Percentiles rank a stretch among this genome's conserved stretches.
Conservation (phyloP, 2,113 vertebrate species). For the Psephotus haematonotus region DNA sequence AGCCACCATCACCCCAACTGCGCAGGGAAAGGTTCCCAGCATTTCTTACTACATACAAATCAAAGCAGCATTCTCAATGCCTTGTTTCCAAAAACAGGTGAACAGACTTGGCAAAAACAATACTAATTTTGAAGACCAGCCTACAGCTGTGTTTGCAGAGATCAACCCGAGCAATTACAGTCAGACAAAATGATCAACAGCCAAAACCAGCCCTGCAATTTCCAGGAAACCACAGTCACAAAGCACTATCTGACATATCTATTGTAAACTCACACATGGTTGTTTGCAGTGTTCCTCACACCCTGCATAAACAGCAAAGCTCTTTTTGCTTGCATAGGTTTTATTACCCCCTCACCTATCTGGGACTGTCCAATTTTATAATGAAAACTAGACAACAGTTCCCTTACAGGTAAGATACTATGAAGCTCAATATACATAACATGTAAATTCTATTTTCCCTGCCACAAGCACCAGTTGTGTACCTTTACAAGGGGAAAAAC, state of each 20-base stretch:
- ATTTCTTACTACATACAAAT: background rate
- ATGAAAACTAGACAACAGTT: background rate
- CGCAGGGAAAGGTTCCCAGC: background rate
- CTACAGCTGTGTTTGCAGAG: background rate
- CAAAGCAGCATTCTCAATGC: background rate
- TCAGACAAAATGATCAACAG: background rate
- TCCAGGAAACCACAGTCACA: background rate
- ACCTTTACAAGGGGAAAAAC: background rate
- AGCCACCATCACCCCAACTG: background rate
- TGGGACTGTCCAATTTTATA: background rate
- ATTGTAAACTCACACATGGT: background rate
- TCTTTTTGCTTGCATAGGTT: background rate
- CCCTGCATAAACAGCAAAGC: background rate
- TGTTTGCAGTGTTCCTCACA: background rate
- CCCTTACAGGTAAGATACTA: background rate
- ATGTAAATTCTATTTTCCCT: background rate
- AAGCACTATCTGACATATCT: background rate
- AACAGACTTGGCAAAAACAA: background rate
- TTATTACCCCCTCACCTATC: background rate
- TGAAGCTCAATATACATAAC: accelerated
- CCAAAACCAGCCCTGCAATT: background rate
- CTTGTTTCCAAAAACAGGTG: background rate
- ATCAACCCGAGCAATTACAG: conserved; percentile 1
- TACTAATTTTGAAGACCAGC: background rate
- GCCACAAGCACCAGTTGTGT: background rate